Conservation (phyloP, 2,888 invertebrate genomes). For the Agrilus mali region DNA sequence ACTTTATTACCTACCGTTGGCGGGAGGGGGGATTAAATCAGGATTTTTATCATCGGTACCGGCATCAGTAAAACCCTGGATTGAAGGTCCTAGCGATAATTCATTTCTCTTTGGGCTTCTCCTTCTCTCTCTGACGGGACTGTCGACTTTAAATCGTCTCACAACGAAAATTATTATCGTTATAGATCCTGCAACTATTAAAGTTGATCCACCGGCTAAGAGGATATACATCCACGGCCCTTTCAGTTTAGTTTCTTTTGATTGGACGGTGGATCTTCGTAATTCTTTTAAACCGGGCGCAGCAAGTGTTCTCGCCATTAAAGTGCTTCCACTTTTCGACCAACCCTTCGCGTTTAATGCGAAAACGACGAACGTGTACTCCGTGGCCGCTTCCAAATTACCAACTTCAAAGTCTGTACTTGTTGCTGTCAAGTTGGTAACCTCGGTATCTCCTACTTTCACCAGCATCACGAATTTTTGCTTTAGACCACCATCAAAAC, state of each 20-base stretch:
- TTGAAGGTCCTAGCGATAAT: constrained; percentile 26
- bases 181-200: constrained; percentile 31
- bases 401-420: constrained; percentile 37
- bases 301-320: constrained; percentile 36
- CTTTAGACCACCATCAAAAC: constrained; percentile 42
- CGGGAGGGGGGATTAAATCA: constrained; percentile 33
- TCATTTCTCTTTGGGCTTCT: constrained; percentile 27
- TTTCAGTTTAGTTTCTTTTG: constrained; percentile 15
- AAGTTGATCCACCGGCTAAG: constrained; percentile 30
- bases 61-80: constrained; percentile 28
- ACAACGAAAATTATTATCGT: constrained; percentile 30
- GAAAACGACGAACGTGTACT: constrained; percentile 39
- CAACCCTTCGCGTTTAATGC: constrained; percentile 55
- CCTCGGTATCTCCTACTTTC: constrained; percentile 20
- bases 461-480: constrained; percentile 35
- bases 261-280: constrained; percentile 30
- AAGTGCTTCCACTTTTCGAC: constrained; percentile 32
- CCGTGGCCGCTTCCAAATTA: constrained; percentile 38
- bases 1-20: constrained; percentile 26
- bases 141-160: constrained; percentile 29
- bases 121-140: constrained; percentile 28
- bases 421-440: constrained; percentile 31
- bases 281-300: constrained; percentile 36
- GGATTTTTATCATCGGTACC: constrained; percentile 33
- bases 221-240: constrained; percentile 32